phyloP scores from a whole-genome alignment of 2,797 vertebrate species.

The Muscicapa comitata region DNA sequence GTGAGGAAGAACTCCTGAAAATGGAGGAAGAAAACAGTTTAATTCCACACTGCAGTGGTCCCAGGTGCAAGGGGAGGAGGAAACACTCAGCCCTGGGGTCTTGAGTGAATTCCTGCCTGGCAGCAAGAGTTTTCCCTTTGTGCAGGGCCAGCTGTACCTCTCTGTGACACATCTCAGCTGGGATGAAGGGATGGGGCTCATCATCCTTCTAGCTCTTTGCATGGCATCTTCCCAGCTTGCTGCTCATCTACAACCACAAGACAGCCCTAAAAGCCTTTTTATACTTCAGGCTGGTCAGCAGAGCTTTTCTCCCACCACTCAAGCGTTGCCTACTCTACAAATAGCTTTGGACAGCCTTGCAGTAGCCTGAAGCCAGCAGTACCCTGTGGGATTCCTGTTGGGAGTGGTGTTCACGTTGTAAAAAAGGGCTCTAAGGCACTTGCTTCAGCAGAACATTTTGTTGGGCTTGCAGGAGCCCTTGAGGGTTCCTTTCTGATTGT shows the following conservation, averaged over 20 bases:
- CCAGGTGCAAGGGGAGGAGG: background rate
- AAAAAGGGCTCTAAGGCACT: background rate
- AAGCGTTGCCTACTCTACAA: background rate
- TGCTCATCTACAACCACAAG: background rate
- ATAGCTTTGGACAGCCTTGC: background rate
- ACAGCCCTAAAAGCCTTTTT: background rate
- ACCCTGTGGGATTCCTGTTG: background rate
- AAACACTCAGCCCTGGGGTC: background rate
- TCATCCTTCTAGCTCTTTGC: background rate
- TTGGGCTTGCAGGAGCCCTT: accelerated
- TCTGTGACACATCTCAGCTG: background rate
- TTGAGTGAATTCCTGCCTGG: background rate
- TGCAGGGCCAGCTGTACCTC: background rate
- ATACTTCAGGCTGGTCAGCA: background rate
- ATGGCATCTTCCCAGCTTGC: background rate
- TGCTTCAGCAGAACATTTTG: background rate
- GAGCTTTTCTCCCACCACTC: background rate
- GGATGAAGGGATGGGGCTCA: background rate
- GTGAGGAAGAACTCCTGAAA: background rate
- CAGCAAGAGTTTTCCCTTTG: background rate
- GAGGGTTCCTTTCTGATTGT: background rate
- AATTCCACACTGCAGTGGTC: background rate
- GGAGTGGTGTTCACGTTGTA: background rate
- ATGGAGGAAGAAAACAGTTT: background rate
- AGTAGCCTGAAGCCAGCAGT: background rate